phyloP scores from a whole-genome alignment of 1,140 invertebrate genomes.

The Globodera rostochiensis region DNA sequence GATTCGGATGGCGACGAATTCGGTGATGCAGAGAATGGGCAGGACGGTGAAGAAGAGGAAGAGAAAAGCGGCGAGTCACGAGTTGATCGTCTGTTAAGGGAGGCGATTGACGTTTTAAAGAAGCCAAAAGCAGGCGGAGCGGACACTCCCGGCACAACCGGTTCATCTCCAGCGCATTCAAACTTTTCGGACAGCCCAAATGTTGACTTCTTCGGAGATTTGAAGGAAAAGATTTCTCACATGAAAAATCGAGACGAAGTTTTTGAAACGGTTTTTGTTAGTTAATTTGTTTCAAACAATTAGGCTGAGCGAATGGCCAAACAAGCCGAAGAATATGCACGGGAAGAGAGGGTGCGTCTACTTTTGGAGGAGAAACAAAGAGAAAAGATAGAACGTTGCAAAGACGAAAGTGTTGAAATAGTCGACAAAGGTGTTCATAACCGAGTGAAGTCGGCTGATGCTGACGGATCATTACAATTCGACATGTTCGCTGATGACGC shows the following conservation, averaged over 20 bases:
- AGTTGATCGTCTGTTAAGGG: slow-evolving; percentile 21
- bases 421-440: slow-evolving; percentile 12
- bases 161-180: slow-evolving; percentile 30
- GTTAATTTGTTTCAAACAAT: slow-evolving; percentile 7
- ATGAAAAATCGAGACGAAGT: slow-evolving; percentile 44
- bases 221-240: slow-evolving; percentile 58
- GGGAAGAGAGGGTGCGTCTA: slow-evolving; percentile 33
- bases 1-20: slow-evolving; percentile 8
- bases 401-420: slow-evolving; percentile 2
- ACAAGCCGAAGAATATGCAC: slow-evolving; percentile 38
- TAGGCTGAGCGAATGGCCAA: slow-evolving; percentile 44
- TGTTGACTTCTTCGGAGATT: slow-evolving; percentile 53
- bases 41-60: slow-evolving; percentile 8
- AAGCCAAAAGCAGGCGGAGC: slow-evolving; percentile 17
- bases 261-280: background rate
- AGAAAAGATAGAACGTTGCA: slow-evolving; percentile 27
- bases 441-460: background rate
- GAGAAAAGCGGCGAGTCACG: slow-evolving; percentile 14
- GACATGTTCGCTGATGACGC: slow-evolving; percentile 64
- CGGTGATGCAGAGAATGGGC: background rate
- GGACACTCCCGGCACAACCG: background rate
- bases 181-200: slow-evolving; percentile 30
- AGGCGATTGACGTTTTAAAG: slow-evolving; percentile 20
- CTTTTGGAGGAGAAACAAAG: slow-evolving; percentile 22
- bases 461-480: slow-evolving; percentile 38